phyloP scores from a whole-genome alignment of 2,797 vertebrate species.

The Cyclopterus lumpus region DNA sequence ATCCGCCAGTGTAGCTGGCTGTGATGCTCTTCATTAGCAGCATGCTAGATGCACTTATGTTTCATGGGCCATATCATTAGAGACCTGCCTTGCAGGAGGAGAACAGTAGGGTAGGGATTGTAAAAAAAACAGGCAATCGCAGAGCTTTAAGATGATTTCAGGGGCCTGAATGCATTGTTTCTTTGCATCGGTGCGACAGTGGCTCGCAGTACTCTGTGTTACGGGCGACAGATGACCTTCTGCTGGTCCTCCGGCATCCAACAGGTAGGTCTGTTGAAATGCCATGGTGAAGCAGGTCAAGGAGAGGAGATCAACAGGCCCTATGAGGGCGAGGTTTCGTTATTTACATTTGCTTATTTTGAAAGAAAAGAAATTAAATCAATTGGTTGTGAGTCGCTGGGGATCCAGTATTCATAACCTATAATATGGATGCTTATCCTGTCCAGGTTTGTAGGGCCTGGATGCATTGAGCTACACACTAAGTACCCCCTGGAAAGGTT shows the following conservation, averaged over 20 bases:
- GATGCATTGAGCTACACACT: not conserved
- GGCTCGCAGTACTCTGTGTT: not conserved
- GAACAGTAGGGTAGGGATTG: slow-evolving; percentile 28
- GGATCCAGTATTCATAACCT: slow-evolving; percentile 9
- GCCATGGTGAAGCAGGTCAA: slow-evolving; percentile 50
- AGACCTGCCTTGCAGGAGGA: slow-evolving; percentile 60
- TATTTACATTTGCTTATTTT: slow-evolving; percentile 36
- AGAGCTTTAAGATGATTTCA: slow-evolving; percentile 28
- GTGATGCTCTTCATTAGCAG: slow-evolving; percentile 75
- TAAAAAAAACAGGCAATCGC: slow-evolving; percentile 10
- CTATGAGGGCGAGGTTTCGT: slow-evolving; percentile 28
- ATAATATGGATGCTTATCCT: not conserved
- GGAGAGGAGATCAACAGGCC: slow-evolving; percentile 15
- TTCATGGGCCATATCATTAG: slow-evolving; percentile 73
- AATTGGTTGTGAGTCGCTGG: slow-evolving; percentile 13
- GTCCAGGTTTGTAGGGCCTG: not conserved
- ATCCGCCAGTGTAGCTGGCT: slow-evolving; percentile 51
- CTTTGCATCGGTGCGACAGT: not conserved
- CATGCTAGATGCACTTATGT: slow-evolving; percentile 67
- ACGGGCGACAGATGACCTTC: slow-evolving; percentile 53
- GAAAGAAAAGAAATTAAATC: slow-evolving; percentile 22
- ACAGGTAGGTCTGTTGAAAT: slow-evolving; percentile 53
- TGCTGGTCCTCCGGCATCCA: slow-evolving; percentile 38
- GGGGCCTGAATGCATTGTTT: not conserved
- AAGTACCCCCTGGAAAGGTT: not conserved